Evolutionary conservation across 2,113 vertebrate genomes (phyloP).

Genomic region (Paradisaea rubra): DNA sequence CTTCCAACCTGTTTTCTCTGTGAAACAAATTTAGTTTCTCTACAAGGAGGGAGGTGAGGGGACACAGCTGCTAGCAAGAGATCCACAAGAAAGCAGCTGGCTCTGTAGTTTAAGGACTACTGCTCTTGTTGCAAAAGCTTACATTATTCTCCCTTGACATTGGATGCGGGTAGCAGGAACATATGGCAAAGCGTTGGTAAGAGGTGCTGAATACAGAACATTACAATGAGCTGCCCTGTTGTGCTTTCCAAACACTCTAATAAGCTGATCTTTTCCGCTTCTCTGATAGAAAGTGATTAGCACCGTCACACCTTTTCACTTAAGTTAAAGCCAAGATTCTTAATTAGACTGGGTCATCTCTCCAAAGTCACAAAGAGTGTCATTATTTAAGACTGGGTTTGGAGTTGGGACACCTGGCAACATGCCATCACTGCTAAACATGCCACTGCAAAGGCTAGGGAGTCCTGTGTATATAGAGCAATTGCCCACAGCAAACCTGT

Average conservation of each 20-base stretch:
- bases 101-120: not conserved
- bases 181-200: rapidly evolving
- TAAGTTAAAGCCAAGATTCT: not conserved
- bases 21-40: not conserved
- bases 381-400: not conserved
- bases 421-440: rapidly evolving
- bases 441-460: not conserved
- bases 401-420: not conserved
- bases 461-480: not conserved
- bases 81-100: not conserved
- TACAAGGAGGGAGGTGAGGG: not conserved
- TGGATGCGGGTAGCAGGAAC: not conserved
- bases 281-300: not conserved
- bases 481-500: not conserved
- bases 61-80: not conserved
- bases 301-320: not conserved
- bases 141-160: not conserved
- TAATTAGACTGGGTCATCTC: not conserved
- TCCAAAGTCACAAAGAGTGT: not conserved
- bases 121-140: not conserved
- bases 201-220: not conserved
- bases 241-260: not conserved
- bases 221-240: not conserved
- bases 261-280: not conserved
- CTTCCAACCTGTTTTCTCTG: not conserved